These are phyloP conservation scores for Lerema accius DNA, from an alignment of 1,140 invertebrate genomes.

Conservation along the genomic window DNA sequence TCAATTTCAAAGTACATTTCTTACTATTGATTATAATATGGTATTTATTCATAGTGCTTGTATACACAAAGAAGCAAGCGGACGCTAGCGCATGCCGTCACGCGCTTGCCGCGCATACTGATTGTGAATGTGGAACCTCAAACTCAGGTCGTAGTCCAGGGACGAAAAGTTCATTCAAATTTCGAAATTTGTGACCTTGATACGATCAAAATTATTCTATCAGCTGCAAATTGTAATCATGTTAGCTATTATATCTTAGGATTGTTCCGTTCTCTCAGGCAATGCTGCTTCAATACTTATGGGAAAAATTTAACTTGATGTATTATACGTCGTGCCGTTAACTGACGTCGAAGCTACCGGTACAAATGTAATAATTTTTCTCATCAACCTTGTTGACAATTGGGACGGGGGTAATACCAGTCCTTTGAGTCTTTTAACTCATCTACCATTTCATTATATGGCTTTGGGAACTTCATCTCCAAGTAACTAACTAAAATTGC, in stretches of 20 bases:
- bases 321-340: no score
- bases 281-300: neutral
- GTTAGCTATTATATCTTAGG: no score
- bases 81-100: conserved; percentile 72
- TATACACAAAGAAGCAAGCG: conserved; percentile 53
- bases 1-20: no score
- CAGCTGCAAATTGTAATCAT: neutral
- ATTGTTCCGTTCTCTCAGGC: no score
- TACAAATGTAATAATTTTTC: no score
- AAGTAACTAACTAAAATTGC: no score
- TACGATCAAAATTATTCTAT: neutral
- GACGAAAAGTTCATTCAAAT: conserved; percentile 37
- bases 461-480: no score
- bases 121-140: conserved; percentile 40
- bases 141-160: conserved; percentile 26
- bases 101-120: conserved; percentile 68
- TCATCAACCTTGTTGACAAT: no score
- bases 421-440: no score
- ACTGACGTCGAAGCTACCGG: no score
- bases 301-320: neutral
- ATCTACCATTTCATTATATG: no score
- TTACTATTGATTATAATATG: conserved; percentile 35
- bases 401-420: no score
- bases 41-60: conserved; percentile 45
- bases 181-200: neutral